Conservation (phyloP, 1,140 invertebrate species). For the Helicorthomorpha holstii region DNA sequence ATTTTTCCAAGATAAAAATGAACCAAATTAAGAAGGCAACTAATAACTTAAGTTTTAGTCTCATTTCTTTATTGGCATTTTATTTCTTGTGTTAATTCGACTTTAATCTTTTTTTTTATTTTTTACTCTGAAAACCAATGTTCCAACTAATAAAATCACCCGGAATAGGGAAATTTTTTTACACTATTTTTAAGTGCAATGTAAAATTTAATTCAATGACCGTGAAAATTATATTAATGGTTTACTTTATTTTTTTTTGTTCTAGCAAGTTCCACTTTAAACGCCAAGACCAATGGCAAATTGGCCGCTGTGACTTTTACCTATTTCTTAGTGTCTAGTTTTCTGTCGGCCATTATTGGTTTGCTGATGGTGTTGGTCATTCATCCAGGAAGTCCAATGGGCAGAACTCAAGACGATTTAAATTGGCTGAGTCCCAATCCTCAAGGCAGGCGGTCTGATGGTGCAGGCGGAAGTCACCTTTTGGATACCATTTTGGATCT, state of each 20-base stretch:
- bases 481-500: conserved; percentile 68
- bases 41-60: too few species aligned
- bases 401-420: conserved; percentile 25
- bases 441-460: background rate
- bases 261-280: conserved; percentile 60
- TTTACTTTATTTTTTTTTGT: conserved; percentile 13
- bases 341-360: conserved; percentile 60
- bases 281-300: conserved; percentile 67
- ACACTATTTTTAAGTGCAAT: too few species aligned
- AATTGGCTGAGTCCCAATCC: conserved; percentile 40
- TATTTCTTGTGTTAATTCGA: too few species aligned
- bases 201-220: too few species aligned
- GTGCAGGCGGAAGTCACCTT: conserved; percentile 13
- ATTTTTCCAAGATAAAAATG: too few species aligned
- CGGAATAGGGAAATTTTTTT: too few species aligned
- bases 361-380: conserved; percentile 50
- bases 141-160: too few species aligned
- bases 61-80: too few species aligned
- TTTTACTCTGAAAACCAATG: too few species aligned
- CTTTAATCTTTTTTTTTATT: too few species aligned
- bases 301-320: conserved; percentile 58
- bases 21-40: too few species aligned
- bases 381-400: conserved; percentile 56
- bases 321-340: conserved; percentile 62
- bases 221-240: too few species aligned